Conservation (phyloP, 2,113 vertebrate species). For the Lagopus leucura region DNA sequence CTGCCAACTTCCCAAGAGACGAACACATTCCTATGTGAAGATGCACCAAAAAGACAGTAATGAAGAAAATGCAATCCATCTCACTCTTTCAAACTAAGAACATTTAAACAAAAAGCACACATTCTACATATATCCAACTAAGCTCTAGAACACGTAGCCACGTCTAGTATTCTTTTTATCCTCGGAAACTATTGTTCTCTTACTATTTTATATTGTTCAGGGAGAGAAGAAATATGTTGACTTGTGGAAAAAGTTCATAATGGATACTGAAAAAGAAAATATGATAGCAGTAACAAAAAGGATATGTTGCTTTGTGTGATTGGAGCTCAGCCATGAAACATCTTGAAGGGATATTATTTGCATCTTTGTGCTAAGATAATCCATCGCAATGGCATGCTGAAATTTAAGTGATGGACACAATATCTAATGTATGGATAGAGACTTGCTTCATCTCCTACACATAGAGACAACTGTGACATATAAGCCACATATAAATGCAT, state of each 20-base stretch:
- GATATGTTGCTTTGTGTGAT: conserved; percentile 11
- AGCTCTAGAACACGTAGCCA: not conserved
- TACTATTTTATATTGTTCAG: not conserved
- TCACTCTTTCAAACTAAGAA: conserved; percentile 28
- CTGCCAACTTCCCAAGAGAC: conserved; percentile 74
- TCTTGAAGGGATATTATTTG: not conserved
- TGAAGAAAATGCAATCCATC: conserved; percentile 40
- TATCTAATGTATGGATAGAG: not conserved
- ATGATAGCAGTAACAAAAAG: conserved; percentile 15
- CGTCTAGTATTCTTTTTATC: not conserved
- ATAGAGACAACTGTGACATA: not conserved
- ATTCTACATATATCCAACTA: not conserved
- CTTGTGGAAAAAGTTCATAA: not conserved
- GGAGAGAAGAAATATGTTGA: not conserved
- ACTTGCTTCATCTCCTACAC: not conserved
- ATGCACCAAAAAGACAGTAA: conserved; percentile 64
- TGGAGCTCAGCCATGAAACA: conserved; percentile 1
- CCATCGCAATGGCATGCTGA: not conserved
- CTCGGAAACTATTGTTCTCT: conserved; percentile 2
- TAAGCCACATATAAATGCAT: not conserved
- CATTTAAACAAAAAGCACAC: not conserved
- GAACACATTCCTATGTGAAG: conserved; percentile 68
- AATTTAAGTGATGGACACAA: not conserved
- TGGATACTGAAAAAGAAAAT: not conserved
- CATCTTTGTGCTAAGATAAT: not conserved